Conservation (phyloP, 2,113 vertebrate genomes). For the Madoqua kirkii region DNA sequence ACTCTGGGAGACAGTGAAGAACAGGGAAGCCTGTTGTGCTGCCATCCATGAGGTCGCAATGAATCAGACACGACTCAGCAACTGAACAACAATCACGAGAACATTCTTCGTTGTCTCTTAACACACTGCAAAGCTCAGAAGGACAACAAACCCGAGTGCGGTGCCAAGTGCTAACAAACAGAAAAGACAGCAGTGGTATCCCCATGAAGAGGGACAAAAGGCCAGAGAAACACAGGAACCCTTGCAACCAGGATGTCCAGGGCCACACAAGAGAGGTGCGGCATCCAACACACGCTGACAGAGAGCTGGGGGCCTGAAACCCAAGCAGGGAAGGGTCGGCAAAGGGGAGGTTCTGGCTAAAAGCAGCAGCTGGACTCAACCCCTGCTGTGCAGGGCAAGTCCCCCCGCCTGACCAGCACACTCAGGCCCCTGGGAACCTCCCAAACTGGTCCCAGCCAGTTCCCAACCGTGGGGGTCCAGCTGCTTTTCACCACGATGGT, state of each 20-base stretch:
- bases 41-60: neutral
- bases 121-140: accelerated
- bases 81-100: accelerated
- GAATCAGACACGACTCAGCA: neutral
- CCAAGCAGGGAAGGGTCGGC: accelerated
- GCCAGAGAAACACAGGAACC: accelerated
- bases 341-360: accelerated
- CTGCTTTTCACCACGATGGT: neutral
- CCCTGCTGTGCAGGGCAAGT: accelerated
- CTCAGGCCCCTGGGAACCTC: neutral
- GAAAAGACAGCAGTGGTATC: accelerated
- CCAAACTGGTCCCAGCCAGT: neutral
- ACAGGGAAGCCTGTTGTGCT: neutral
- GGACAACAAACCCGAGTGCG: accelerated
- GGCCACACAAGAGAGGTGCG: neutral
- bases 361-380: neutral
- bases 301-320: accelerated
- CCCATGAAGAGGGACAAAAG: accelerated
- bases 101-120: accelerated
- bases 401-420: neutral
- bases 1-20: neutral
- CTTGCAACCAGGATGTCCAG: too few species aligned
- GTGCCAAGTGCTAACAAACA: accelerated
- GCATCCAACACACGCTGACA: accelerated
- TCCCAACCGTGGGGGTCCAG: accelerated